Percentiles rank a stretch among this genome's conserved stretches.
Evolutionary conservation across 2,888 invertebrate species (phyloP).

Genomic region (Drosophila falleni): DNA sequence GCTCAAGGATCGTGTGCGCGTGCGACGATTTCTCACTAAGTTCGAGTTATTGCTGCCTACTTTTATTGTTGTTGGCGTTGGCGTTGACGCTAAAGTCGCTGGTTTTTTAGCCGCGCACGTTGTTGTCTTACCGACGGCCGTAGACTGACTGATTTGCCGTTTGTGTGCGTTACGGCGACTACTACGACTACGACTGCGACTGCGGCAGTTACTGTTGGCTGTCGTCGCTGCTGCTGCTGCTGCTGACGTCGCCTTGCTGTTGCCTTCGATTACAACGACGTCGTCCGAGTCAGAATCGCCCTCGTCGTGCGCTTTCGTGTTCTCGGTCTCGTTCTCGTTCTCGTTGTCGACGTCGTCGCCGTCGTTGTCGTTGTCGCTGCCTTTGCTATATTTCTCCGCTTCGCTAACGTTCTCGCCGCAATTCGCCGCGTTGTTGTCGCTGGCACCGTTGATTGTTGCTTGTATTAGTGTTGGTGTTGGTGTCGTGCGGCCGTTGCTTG

Average conservation of each 20-base stretch:
- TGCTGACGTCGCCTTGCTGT: constrained; percentile 55
- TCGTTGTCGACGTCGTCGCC: not conserved
- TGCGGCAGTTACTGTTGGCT: constrained; percentile 46
- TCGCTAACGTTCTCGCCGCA: constrained; percentile 63
- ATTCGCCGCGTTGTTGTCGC: constrained; percentile 69
- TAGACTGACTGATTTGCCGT: constrained; percentile 83
- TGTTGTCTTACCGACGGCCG: constrained; percentile 84
- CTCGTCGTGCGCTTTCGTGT: constrained; percentile 56
- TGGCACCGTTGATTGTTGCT: constrained; percentile 31
- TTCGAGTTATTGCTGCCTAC: constrained; percentile 55
- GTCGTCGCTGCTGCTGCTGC: constrained; percentile 36
- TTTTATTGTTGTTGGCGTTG: constrained; percentile 37
- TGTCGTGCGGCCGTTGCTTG: constrained; percentile 66
- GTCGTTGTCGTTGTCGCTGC: constrained; percentile 54
- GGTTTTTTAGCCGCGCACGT: constrained; percentile 81
- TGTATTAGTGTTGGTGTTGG: constrained; percentile 42
- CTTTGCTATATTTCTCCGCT: constrained; percentile 56
- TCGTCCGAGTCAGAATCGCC: constrained; percentile 73
- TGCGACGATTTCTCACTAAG: constrained; percentile 74
- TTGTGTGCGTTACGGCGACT: constrained; percentile 73
- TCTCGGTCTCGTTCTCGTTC: constrained; percentile 44
- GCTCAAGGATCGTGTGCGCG: constrained; percentile 78
- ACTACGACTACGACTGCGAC: constrained; percentile 71
- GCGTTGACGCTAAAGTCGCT: constrained; percentile 22
- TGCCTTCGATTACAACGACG: constrained; percentile 79